Base-by-base conservation (phyloP, 2,113 vertebrate species). In the Dasyprocta punctata region DNA sequence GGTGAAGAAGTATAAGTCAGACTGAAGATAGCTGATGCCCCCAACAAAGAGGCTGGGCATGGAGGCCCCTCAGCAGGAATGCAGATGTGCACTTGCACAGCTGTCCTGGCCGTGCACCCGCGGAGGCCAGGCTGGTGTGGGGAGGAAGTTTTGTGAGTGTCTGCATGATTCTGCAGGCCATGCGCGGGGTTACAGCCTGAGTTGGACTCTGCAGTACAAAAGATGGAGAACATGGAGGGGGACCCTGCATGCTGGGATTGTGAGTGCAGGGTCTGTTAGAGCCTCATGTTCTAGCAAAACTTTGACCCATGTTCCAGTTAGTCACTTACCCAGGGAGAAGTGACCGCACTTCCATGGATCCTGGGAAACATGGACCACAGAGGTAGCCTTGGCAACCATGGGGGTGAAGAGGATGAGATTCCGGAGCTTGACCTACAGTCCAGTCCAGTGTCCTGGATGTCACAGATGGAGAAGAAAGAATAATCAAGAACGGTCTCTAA, bases 21-120 rank as follows among this genome's bases (percentile, higher is more conserved):
- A 38, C 86, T 14, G 10, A 69, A 30, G n/a, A 9, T 9, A n/a
- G 65, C 44, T 7, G 10, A 7, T 0, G 17, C 14, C 38, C 28
- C 17, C 3, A 1, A 30, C 0, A 12, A 36, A 7, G 67, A 38
- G 60, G 26, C 17, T n/a, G 41, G 1, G 0, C 4, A 44, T 0
- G 16, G 63, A 44, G 89, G 30, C 24, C 7, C 5, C 63, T 38
- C 33, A 1, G 19, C 24, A 56, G 26, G 77, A 69, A 10, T 16
- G 28, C 36, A 33, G 13, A 16, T 9, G 38, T 47, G 60, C 7
- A 2, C 10, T 28, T 22, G 16, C 20, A 58, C 5, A 6, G 54
- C 81, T 44, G 56, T 1, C 24, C 22, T 14, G 81, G 81, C 54
- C 14, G 11, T 1, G 30, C 0, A 1, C 26, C 22, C 26, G 10